Evolutionary conservation across 2,888 invertebrate genomes (phyloP).

Genomic region (Nephrotoma guestfalica): DNA sequence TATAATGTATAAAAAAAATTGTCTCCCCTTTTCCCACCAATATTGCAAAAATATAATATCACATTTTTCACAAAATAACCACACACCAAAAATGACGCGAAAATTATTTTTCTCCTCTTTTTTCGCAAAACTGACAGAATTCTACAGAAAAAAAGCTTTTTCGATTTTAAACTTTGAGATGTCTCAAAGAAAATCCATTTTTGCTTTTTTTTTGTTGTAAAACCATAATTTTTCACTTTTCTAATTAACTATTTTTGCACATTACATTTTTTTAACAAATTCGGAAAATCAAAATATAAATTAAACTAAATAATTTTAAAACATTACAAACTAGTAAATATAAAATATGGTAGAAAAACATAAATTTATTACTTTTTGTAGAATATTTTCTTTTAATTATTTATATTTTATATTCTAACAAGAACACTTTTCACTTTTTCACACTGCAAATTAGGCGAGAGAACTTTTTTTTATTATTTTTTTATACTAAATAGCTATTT

Average conservation of each 20-base stretch:
- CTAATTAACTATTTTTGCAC: background rate
- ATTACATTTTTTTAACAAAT: background rate
- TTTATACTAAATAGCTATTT: background rate
- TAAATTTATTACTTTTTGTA: background rate
- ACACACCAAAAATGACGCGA: background rate
- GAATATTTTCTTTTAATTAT: background rate
- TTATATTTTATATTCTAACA: background rate
- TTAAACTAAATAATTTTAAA: background rate
- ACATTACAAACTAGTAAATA: background rate
- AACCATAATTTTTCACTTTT: background rate
- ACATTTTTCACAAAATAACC: background rate
- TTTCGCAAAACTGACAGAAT: background rate
- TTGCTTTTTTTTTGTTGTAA: background rate
- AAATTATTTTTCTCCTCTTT: background rate
- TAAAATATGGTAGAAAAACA: background rate
- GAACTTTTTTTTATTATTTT: background rate
- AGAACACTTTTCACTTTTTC: background rate
- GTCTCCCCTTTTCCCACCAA: background rate
- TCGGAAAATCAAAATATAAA: background rate
- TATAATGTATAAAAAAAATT: background rate
- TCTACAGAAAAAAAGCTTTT: background rate
- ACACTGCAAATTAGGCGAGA: background rate
- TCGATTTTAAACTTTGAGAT: background rate
- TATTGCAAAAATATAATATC: background rate
- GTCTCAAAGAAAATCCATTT: background rate